These are phyloP conservation scores for Bubo bubo DNA, from an alignment of 2,113 vertebrate species.

Conservation along the genomic window DNA sequence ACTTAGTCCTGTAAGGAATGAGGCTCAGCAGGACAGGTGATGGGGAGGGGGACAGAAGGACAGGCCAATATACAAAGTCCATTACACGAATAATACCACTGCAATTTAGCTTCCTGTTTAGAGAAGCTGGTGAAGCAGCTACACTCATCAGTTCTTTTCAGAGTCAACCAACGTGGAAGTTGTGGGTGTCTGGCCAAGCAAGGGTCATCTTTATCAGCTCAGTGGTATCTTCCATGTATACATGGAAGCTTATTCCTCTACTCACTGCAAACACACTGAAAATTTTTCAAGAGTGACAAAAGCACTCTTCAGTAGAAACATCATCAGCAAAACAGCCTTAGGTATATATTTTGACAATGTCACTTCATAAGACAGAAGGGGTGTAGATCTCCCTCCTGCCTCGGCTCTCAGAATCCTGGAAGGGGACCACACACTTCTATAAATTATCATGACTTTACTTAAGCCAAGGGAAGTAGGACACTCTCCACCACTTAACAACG, in stretches of 20 bases:
- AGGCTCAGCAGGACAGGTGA: neutral
- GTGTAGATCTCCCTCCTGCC: neutral
- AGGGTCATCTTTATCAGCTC: neutral
- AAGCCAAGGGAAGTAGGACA: neutral
- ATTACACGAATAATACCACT: rapidly evolving
- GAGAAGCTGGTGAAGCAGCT: neutral
- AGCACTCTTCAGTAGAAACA: neutral
- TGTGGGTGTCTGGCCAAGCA: neutral
- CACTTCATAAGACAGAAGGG: neutral
- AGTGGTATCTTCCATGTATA: neutral
- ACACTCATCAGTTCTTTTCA: neutral
- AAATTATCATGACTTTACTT: neutral
- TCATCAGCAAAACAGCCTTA: neutral
- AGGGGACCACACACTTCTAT: neutral
- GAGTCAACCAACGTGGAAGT: rapidly evolving
- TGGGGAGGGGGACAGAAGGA: too few species aligned
- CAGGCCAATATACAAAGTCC: neutral
- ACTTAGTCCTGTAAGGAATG: neutral
- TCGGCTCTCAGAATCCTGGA: neutral
- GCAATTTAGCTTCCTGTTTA: neutral
- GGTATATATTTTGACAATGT: neutral
- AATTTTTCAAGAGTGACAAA: neutral
- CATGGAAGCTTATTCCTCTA: neutral
- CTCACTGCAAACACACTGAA: neutral
- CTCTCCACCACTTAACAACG: neutral